Conservation (phyloP, 2,797 vertebrate genomes). For the Yasuhikotakia modesta region DNA sequence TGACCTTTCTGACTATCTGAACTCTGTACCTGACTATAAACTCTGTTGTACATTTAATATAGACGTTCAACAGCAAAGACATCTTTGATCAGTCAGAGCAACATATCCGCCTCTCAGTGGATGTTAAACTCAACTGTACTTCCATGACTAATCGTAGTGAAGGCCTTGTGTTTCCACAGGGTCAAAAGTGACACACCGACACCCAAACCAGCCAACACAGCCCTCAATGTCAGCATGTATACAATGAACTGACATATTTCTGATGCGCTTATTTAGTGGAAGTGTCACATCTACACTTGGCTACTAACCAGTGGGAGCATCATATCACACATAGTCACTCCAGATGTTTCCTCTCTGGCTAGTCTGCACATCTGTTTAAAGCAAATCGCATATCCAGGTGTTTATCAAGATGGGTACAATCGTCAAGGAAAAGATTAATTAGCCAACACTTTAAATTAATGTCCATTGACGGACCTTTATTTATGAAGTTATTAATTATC, state of each 20-base stretch:
- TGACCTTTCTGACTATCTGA: conserved; percentile 12
- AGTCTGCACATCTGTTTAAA: conserved; percentile 58
- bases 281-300: conserved; percentile 55
- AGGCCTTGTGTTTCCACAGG: conserved; percentile 53
- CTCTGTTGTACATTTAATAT: conserved; percentile 40
- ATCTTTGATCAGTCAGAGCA: conserved; percentile 49
- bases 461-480: conserved; percentile 79
- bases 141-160: conserved; percentile 59
- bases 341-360: conserved; percentile 54
- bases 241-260: conserved; percentile 64
- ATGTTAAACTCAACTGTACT: conserved; percentile 50
- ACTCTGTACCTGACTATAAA: conserved; percentile 23
- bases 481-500: conserved; percentile 79
- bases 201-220: conserved; percentile 50
- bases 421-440: conserved; percentile 75
- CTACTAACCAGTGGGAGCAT: conserved; percentile 54
- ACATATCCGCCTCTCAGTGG: conserved; percentile 55
- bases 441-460: conserved; percentile 80
- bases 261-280: conserved; percentile 67
- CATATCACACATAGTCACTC: conserved; percentile 39
- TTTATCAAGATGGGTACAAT: conserved; percentile 38
- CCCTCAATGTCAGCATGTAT: conserved; percentile 64
- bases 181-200: conserved; percentile 49
- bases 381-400: conserved; percentile 54
- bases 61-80: conserved; percentile 56